Percentiles rank a stretch among this genome's conserved stretches.
These are phyloP conservation scores for Agrotis puta DNA, from an alignment of 2,888 invertebrate species.

Conservation along the genomic window DNA sequence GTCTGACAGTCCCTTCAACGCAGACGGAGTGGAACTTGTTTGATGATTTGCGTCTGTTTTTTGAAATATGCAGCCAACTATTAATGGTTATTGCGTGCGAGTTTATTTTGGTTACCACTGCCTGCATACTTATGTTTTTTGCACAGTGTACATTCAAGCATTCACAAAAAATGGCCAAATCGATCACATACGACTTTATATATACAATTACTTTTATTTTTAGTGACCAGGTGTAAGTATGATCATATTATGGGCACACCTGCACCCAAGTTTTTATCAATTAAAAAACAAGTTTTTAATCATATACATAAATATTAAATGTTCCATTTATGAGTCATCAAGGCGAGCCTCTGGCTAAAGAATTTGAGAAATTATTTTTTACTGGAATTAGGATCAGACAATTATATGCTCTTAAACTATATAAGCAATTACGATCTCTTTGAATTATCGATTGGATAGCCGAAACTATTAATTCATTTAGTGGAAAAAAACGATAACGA, in stretches of 20 bases:
- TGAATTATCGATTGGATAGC: conserved; percentile 2
- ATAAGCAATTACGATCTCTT: conserved; percentile 25
- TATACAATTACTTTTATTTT: conserved; percentile 29
- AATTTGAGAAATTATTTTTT: conserved; percentile 32
- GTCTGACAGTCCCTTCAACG: too few species aligned
- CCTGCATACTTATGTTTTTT: background rate
- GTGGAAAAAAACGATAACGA: conserved; percentile 12
- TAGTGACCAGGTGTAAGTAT: conserved; percentile 53
- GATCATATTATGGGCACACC: conserved; percentile 51
- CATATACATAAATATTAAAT: conserved; percentile 53
- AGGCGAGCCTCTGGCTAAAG: conserved; percentile 39
- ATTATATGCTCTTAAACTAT: conserved; percentile 38
- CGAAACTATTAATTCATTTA: conserved; percentile 13
- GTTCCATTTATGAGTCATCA: conserved; percentile 52
- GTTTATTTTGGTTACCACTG: background rate
- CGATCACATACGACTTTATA: conserved; percentile 6
- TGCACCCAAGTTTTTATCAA: conserved; percentile 60
- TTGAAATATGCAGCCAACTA: background rate
- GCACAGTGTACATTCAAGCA: conserved; percentile 1
- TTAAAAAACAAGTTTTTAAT: conserved; percentile 60
- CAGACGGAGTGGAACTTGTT: too few species aligned
- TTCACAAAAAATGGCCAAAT: conserved; percentile 24
- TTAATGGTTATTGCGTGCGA: background rate
- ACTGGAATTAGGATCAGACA: conserved; percentile 3
- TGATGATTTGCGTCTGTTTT: too few species aligned